Evolutionary conservation across 2,888 invertebrate species (phyloP).

Genomic region (Lithophane semibrunnea): DNA sequence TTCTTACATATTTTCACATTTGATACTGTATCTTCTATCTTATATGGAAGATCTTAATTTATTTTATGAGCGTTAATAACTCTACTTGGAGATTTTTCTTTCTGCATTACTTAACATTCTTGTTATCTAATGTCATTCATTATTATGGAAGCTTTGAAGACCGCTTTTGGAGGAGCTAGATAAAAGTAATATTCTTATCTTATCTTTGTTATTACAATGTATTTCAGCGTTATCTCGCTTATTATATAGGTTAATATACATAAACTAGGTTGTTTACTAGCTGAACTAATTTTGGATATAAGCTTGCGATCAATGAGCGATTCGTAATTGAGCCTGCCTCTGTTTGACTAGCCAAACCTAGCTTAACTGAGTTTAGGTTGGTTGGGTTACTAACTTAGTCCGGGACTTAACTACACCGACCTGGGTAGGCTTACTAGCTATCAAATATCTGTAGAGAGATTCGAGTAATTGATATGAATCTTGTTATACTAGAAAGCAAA

Average conservation of each 20-base stretch:
- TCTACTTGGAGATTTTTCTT: conserved; percentile 19
- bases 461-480: neutral
- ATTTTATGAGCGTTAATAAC: conserved; percentile 23
- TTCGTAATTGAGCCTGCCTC: conserved; percentile 30
- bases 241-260: conserved; percentile 42
- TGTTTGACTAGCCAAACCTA: conserved; percentile 36
- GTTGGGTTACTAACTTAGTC: conserved; percentile 28
- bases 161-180: conserved; percentile 6
- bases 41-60: conserved; percentile 17
- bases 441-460: conserved; percentile 5
- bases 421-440: neutral
- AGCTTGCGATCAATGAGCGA: conserved; percentile 39
- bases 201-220: conserved; percentile 32
- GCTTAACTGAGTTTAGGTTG: conserved; percentile 28
- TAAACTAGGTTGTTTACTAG: conserved; percentile 10
- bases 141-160: conserved; percentile 15
- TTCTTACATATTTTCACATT: conserved; percentile 39
- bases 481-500: neutral
- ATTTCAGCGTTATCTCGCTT: conserved; percentile 39
- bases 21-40: conserved; percentile 28
- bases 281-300: conserved; percentile 47
- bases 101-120: conserved; percentile 8
- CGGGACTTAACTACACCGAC: conserved; percentile 9
- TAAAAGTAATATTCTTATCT: conserved; percentile 27
- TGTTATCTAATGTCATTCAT: conserved; percentile 24